Conservation (phyloP, 2,113 vertebrate species). For the Alligator sinensis region DNA sequence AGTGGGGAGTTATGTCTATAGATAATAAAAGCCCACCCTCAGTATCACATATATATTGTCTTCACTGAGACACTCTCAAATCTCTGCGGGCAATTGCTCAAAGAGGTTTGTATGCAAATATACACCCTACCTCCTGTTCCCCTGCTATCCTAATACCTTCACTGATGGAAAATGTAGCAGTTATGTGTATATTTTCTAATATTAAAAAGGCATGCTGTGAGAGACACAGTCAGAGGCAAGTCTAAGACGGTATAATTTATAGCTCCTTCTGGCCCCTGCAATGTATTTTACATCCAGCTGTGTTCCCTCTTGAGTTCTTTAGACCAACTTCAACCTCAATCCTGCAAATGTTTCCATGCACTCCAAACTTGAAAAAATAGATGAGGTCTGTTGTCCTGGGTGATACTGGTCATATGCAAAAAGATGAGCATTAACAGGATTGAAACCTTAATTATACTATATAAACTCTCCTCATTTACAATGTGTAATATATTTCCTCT, state of each 20-base stretch:
- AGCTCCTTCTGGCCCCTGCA: background rate
- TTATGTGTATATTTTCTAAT: background rate
- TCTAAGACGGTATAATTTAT: background rate
- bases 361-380: background rate
- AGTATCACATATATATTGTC: background rate
- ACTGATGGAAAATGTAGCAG: background rate
- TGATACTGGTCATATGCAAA: background rate
- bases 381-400: background rate
- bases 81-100: background rate
- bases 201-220: background rate
- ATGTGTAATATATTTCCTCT: background rate
- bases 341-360: background rate
- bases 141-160: background rate
- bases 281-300: background rate
- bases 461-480: background rate
- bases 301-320: background rate
- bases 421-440: background rate
- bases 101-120: background rate
- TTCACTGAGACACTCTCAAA: background rate
- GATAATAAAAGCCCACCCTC: background rate
- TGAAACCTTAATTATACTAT: background rate
- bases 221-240: background rate
- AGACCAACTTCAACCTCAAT: background rate
- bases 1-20: background rate
- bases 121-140: background rate